A percentile compares a stretch with the other conserved stretches of the same genome.
These are phyloP conservation scores for Campoletis sonorensis DNA, from an alignment of 1,140 invertebrate genomes.

Conservation along the genomic window DNA sequence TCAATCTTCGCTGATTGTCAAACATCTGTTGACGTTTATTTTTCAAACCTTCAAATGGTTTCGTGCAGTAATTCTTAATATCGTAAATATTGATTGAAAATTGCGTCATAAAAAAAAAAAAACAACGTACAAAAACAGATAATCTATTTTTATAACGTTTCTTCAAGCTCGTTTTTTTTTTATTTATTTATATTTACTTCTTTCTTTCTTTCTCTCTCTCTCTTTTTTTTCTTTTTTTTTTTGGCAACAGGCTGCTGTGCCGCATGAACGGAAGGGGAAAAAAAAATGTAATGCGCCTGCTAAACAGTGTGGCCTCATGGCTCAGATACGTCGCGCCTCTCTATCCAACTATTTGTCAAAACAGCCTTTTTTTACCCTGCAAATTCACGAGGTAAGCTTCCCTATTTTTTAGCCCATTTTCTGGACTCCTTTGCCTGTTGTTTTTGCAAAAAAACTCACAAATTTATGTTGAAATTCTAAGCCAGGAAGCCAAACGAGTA, in stretches of 20 bases:
- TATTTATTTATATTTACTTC: too few species aligned
- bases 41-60: too few species aligned
- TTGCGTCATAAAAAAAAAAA: too few species aligned
- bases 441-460: neutral
- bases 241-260: neutral
- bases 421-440: neutral
- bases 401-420: conserved; percentile 23
- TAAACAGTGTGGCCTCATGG: conserved; percentile 63
- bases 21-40: too few species aligned
- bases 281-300: conserved; percentile 66
- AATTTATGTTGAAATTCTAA: too few species aligned
- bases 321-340: conserved; percentile 77
- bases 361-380: conserved; percentile 74
- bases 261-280: conserved; percentile 42
- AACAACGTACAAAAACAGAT: too few species aligned
- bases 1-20: too few species aligned
- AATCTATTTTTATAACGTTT: neutral
- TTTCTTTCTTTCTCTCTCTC: too few species aligned
- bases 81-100: too few species aligned
- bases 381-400: conserved; percentile 72
- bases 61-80: too few species aligned
- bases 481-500: too few species aligned
- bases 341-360: conserved; percentile 77
- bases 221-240: neutral
- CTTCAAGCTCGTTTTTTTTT: neutral